phyloP scores from a whole-genome alignment of 2,113 vertebrate genomes.

The Corydoras maculifer region DNA sequence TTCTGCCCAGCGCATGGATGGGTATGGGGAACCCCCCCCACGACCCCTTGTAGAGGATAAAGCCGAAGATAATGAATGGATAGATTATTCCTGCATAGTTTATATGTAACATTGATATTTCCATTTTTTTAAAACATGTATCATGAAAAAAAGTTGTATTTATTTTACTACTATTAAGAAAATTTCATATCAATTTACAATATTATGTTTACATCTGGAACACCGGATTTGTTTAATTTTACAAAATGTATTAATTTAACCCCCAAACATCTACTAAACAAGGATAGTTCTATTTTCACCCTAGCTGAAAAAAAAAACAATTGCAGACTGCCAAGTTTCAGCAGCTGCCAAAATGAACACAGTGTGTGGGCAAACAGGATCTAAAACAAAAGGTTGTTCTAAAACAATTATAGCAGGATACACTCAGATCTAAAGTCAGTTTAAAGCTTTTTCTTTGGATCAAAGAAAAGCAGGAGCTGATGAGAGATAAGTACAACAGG shows the following conservation, averaged over 20 bases:
- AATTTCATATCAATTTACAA: no score
- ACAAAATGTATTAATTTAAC: neutral
- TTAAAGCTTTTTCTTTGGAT: neutral
- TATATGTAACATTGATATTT: no score
- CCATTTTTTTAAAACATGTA: no score
- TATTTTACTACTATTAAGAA: no score
- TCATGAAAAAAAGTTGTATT: no score
- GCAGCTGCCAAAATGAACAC: neutral
- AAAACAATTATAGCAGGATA: slow-evolving; percentile 10
- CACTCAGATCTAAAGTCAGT: slow-evolving; percentile 28
- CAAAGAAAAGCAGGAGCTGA: slow-evolving; percentile 8
- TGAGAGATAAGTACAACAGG: slow-evolving; percentile 17
- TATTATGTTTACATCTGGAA: neutral
- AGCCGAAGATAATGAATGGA: no score
- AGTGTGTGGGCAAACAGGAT: slow-evolving; percentile 26
- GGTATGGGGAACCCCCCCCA: no score
- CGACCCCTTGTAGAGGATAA: no score
- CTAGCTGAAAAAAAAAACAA: neutral
- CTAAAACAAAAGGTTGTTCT: slow-evolving; percentile 28
- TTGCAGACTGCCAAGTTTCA: neutral
- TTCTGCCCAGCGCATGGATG: no score
- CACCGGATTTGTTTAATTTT: neutral
- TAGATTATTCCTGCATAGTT: no score
- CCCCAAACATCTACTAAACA: neutral
- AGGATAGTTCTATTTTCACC: neutral